Base-by-base conservation (phyloP, 1,140 invertebrate species). In the Bactericera cockerelli region DNA sequence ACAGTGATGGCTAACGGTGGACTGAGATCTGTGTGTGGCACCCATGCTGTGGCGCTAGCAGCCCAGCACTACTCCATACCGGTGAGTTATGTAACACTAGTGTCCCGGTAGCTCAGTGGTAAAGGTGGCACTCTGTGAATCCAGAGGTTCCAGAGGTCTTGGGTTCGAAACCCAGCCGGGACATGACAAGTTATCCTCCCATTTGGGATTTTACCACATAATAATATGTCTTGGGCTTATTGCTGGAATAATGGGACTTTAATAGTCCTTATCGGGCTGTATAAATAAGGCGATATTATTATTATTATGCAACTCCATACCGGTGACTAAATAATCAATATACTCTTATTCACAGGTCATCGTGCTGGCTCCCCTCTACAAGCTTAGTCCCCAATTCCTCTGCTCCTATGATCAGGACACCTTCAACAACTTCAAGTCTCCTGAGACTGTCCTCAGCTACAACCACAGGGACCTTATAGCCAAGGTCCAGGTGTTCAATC, bases 271-370 rank as follows among this genome's bases (percentile, higher is more conserved):
- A n/a, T n/a, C n/a, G n/a, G n/a, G n/a, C n/a, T n/a, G n/a, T n/a
- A n/a, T n/a, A n/a, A n/a, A n/a, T n/a, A n/a, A n/a, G n/a, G n/a
- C n/a, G n/a, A n/a, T n/a, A n/a, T n/a, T n/a, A n/a, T n/a, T n/a
- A n/a, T n/a, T n/a, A n/a, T n/a, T n/a, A n/a, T n/a, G n/a, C n/a
- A n/a, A n/a, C n/a, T n/a, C n/a, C 74, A 75, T 75, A n/a, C n/a
- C n/a, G n/a, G n/a, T n/a, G n/a, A 93, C 70, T 96, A 95, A 76
- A 91, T 97, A 31, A 90, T 96, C 53, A 83, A 96, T 66, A 87
- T n/a, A n/a, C n/a, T n/a, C n/a, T n/a, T n/a, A n/a, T n/a, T n/a
- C n/a, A n/a, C 69, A 86, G 80, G 78, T 93, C 2, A 82, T 94
- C 67, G 90, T 93, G 11, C 76, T 93, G 59, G 80, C 89, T 21